Evolutionary conservation across 1,140 invertebrate species (phyloP).

Genomic region (Microplitis demolitor): DNA sequence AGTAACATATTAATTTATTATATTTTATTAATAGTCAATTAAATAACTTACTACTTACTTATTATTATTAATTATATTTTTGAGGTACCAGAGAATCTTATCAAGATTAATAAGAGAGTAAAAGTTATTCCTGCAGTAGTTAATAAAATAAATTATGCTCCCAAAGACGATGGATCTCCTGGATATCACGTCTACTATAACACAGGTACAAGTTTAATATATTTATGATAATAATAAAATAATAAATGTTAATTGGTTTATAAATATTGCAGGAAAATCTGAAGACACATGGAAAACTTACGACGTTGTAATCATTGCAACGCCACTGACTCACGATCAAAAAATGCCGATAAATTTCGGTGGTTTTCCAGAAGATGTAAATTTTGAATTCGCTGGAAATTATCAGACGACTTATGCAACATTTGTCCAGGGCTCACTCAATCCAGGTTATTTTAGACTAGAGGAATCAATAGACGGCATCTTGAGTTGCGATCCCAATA

Average conservation of each 20-base stretch:
- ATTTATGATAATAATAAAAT: background rate
- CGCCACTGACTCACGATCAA: slow-evolving; percentile 61
- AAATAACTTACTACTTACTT: background rate
- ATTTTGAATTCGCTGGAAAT: slow-evolving; percentile 44
- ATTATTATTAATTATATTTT: slow-evolving; percentile 17
- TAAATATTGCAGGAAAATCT: slow-evolving; percentile 30
- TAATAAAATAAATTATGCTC: slow-evolving; percentile 42
- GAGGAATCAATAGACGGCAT: slow-evolving; percentile 53
- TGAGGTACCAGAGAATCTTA: slow-evolving; percentile 50
- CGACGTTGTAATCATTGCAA: slow-evolving; percentile 68
- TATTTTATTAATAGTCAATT: slow-evolving; percentile 12
- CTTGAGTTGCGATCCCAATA: slow-evolving; percentile 61
- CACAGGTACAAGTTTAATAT: slow-evolving; percentile 29
- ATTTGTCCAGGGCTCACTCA: slow-evolving; percentile 64
- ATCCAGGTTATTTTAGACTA: slow-evolving; percentile 59
- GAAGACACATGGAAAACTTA: slow-evolving; percentile 50
- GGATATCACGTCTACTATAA: slow-evolving; percentile 45
- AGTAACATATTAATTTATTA: slow-evolving; percentile 49
- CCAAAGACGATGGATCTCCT: slow-evolving; percentile 6
- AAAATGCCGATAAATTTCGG: slow-evolving; percentile 46
- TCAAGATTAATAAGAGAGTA: slow-evolving; percentile 49
- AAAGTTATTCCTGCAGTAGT: slow-evolving; percentile 51
- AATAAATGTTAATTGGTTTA: background rate
- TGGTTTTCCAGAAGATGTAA: slow-evolving; percentile 41
- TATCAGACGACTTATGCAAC: slow-evolving; percentile 68